These are phyloP conservation scores for Oscheius myriophilus DNA, from an alignment of 2,888 invertebrate species.

Conservation along the genomic window DNA sequence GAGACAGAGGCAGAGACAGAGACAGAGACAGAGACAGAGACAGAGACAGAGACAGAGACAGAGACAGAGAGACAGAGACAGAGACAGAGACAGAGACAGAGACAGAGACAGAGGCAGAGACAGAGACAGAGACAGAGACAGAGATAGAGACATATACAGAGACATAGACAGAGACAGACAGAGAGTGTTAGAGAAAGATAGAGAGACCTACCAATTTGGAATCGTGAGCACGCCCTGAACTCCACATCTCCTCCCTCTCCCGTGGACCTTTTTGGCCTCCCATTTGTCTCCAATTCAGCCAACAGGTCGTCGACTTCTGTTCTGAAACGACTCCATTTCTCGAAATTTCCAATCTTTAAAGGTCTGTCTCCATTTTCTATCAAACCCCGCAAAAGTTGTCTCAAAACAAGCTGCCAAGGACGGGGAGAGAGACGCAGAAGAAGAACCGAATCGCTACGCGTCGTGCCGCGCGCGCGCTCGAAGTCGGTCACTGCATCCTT, in stretches of 20 bases:
- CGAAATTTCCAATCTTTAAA: neutral
- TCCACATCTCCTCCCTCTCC: constrained; percentile 36
- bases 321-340: constrained; percentile 4
- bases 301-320: constrained; percentile 42
- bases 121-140: too few species aligned
- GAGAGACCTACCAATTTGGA: constrained; percentile 39
- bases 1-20: too few species aligned
- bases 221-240: constrained; percentile 46
- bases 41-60: too few species aligned
- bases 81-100: neutral
- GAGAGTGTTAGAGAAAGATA: too few species aligned
- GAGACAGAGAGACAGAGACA: too few species aligned
- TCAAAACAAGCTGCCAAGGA: constrained; percentile 1
- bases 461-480: too few species aligned
- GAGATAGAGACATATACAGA: too few species aligned
- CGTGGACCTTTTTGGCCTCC: constrained; percentile 26
- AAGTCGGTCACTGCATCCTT: too few species aligned
- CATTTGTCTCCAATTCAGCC: constrained; percentile 35
- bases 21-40: too few species aligned
- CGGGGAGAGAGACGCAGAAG: too few species aligned
- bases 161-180: too few species aligned
- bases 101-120: too few species aligned
- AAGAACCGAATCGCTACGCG: constrained; percentile 4
- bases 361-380: neutral
- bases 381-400: neutral